Conservation (phyloP, 2,888 invertebrate species). For the Ophion costatus region DNA sequence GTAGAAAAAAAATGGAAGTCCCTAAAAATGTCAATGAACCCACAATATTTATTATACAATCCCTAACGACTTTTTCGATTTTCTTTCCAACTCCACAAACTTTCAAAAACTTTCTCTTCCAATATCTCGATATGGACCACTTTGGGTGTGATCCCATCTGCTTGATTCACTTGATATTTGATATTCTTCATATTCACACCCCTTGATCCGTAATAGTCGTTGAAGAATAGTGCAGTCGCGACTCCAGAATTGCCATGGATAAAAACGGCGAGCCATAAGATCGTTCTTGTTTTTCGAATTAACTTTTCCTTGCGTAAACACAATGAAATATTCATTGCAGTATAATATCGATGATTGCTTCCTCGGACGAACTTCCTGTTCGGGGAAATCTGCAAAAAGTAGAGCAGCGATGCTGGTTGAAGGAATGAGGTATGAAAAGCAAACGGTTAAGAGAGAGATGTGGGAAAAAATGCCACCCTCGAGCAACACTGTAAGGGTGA, state of each 20-base stretch:
- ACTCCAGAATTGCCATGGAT: background rate
- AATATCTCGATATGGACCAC: background rate
- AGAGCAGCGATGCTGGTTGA: background rate
- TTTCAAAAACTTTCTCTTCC: background rate
- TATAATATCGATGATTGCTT: background rate
- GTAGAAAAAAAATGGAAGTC: background rate
- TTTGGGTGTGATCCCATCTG: background rate
- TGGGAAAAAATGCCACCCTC: constrained; percentile 18
- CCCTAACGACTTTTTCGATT: too few species aligned
- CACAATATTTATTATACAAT: background rate
- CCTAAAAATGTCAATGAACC: background rate
- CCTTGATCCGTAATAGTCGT: background rate
- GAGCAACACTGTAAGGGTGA: constrained; percentile 34
- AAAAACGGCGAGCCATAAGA: too few species aligned
- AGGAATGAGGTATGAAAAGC: background rate
- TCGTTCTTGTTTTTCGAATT: too few species aligned
- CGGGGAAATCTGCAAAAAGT: background rate
- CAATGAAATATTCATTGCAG: background rate
- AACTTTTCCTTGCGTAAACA: background rate
- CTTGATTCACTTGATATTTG: background rate
- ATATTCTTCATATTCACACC: background rate
- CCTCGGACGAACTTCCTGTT: background rate
- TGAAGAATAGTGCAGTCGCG: background rate
- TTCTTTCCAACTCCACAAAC: background rate
- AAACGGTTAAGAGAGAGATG: background rate